Base-by-base conservation (phyloP, 2,113 vertebrate genomes). In the Phyllostomus discolor region DNA sequence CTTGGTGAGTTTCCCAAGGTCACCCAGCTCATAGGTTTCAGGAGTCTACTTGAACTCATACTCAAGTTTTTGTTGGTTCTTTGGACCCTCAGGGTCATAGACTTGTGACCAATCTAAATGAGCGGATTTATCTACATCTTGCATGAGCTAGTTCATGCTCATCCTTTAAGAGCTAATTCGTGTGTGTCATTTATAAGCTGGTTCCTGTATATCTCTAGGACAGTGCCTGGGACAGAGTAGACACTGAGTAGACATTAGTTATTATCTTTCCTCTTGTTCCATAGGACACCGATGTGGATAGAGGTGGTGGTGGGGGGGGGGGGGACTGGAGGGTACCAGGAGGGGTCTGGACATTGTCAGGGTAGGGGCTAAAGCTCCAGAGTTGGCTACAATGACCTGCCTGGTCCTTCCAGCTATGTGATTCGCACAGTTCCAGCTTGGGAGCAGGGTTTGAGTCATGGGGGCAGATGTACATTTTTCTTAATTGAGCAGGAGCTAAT, bases 401-500 rank as follows among this genome's bases (percentile, higher is more conserved):
- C 54, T 4, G 0, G n/a, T 38, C 43, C 24, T 31, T 54, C 48
- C 15, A 64, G n/a, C 75, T 5, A 0, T 66, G 73, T 22, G 31
- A 59, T 35, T 70, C n/a, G 33, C 48, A 35, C 22, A 46, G n/a
- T 57, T 64, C 69, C 70, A 86, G 46, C 54, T 85, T 75, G 41
- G 52, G 22, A 46, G 0, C 12, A 17, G 52, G 10, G 7, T 43
- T 46, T 52, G 72, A 91, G 50, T 69, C 50, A 10, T 16, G 24
- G 90, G 88, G 81, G 52, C 79, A 46, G 80, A 43, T 0, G 62
- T 52, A 38, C 48, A 5, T 95, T 96, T 94, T 90, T 92, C 76
- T 95, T 95, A 96, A 96, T 76, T 66, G n/a, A 94, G 78, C 62
- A 57, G 93, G 95, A 91, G 84, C 48, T 96, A 92, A 84, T 41